Evolutionary conservation across 2,113 vertebrate species (phyloP).

Genomic region (Nannospalax galili): DNA sequence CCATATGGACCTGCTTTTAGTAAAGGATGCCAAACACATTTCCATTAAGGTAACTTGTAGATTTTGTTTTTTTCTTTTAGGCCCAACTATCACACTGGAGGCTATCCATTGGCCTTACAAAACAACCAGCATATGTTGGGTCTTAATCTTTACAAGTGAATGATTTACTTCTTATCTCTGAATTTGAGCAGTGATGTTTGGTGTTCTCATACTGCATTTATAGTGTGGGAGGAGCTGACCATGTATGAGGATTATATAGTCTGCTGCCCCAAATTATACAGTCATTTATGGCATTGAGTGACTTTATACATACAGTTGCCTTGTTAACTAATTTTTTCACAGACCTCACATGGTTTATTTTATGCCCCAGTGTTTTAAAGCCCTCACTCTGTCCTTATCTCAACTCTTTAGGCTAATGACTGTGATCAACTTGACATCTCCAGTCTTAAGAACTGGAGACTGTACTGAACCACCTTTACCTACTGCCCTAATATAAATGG

Average conservation of each 20-base stretch:
- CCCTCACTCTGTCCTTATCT: not conserved
- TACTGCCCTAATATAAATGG: not conserved
- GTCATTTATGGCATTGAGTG: not conserved
- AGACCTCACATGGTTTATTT: not conserved
- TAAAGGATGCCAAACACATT: not conserved
- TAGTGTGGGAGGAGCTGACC: not conserved
- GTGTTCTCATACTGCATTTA: not conserved
- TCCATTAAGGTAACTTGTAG: not conserved
- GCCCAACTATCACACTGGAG: not conserved
- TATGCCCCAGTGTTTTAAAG: not conserved
- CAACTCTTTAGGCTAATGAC: not conserved
- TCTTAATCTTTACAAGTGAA: not conserved
- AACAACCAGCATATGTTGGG: not conserved
- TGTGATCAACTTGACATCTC: not conserved
- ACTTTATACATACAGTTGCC: not conserved
- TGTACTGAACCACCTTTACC: not conserved
- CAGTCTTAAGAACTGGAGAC: not conserved
- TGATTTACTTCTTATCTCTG: conserved; percentile 52
- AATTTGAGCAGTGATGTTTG: conserved; percentile 15
- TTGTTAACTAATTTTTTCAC: conserved; percentile 1
- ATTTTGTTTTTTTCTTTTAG: not conserved
- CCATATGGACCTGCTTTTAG: not conserved
- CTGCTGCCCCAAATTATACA: not conserved
- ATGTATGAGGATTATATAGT: conserved; percentile 30
- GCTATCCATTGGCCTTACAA: not conserved